Base-by-base conservation (phyloP, 2,113 vertebrate species). In the Sylvietta virens region DNA sequence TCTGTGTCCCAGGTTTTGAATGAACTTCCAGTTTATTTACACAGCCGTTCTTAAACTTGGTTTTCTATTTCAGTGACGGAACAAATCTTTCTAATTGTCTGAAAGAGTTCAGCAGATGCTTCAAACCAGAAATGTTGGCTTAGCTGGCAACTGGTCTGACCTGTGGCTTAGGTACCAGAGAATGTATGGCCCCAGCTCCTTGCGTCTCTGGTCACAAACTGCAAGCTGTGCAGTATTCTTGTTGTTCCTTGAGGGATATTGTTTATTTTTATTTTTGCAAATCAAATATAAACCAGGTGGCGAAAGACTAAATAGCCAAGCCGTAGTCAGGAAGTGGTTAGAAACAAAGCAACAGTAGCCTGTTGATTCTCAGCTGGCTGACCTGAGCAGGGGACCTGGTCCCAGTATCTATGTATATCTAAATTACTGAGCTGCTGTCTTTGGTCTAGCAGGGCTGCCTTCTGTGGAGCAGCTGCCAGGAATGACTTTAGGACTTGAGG, bases 201-300 rank as follows among this genome's bases (percentile, higher is more conserved):
- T 39, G 78, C 31, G 58, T 69, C 19, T 72, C 58, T 90, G 90
- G 85, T 91, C 79, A 81, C 60, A 88, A 79, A 88, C 45, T 81
- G 85, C 90, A 40, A 31, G 48, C 85, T 89, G 8, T 92, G 92
- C 86, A 89, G 64, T 91, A 81, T 92, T 93, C 86, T 83, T 93
- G 79, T 82, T 93, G 87, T 77, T 94, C 64, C 82, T 86, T 81
- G 57, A 31, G 58, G 42, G n/a, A 86, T 44, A 53, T 54, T 83
- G 90, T 77, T 95, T 96, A 67, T 94, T 96, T 95, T 96, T 53
- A 45, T 81, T 92, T 94, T 96, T 91, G 53, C 40, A 79, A 86
- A 76, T 95, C 81, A 91, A 95, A 95, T 86, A 84, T 64, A 95
- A 92, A 96, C 81, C 94, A 96, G 95, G 93, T 94, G 94, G 67